Conservation (phyloP, 2,797 vertebrate species). For the Rhyacichthys aspro region DNA sequence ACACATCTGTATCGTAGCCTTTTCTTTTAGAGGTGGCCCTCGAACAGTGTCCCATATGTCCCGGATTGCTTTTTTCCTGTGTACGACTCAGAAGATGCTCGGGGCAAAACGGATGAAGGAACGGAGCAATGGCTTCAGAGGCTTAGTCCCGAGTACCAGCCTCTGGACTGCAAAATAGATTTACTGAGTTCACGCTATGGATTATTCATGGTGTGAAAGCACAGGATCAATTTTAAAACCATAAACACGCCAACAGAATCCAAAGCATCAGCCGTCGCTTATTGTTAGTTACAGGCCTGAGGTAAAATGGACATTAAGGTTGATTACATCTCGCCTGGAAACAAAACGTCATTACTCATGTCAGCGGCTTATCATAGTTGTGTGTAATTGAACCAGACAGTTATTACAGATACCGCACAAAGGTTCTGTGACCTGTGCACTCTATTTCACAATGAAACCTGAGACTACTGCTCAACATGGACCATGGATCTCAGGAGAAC, state of each 20-base stretch:
- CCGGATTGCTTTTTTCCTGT: slow-evolving; percentile 1
- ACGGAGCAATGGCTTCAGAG: slow-evolving; percentile 10
- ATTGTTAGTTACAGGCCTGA: too few relatives aligned
- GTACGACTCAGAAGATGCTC: neutral
- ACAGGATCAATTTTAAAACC: neutral
- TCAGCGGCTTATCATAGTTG: neutral
- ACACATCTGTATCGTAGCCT: neutral
- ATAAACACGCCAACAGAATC: neutral
- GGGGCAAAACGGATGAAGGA: neutral
- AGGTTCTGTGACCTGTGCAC: too few relatives aligned
- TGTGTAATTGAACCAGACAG: neutral
- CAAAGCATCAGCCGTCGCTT: neutral
- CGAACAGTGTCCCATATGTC: neutral
- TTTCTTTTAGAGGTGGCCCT: neutral
- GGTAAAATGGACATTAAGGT: too few relatives aligned
- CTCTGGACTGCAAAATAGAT: slow-evolving; percentile 10
- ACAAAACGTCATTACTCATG: slow-evolving; percentile 3
- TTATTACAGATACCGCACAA: neutral
- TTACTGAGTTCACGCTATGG: slow-evolving; percentile 7
- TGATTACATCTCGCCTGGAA: neutral
- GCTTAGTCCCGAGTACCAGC: slow-evolving; percentile 7
- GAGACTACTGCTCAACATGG: too few relatives aligned
- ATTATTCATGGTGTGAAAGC: slow-evolving; percentile 22
- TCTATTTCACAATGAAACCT: too few relatives aligned
- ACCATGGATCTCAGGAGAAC: too few relatives aligned